A percentile compares a stretch with the other conserved stretches of the same genome.
These are phyloP conservation scores for Sander vitreus DNA, from an alignment of 2,113 vertebrate genomes.

Conservation along the genomic window DNA sequence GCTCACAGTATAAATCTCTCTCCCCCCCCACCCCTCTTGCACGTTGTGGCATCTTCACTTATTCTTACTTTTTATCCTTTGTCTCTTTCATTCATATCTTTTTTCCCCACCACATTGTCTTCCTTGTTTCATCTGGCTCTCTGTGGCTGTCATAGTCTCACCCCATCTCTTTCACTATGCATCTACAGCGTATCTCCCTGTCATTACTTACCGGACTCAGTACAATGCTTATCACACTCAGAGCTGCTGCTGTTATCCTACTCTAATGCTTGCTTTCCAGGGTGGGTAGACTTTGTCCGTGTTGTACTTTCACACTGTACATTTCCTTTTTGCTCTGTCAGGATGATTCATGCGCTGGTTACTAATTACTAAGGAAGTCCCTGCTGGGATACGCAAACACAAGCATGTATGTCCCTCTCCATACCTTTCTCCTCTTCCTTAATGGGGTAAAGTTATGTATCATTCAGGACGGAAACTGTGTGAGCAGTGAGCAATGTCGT, in stretches of 20 bases:
- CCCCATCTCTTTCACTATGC: constrained; percentile 7
- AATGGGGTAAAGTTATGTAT: constrained; percentile 14
- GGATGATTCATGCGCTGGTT: constrained; percentile 65
- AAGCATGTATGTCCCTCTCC: constrained; percentile 42
- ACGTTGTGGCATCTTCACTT: not conserved
- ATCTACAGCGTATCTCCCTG: not conserved
- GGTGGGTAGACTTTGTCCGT: constrained; percentile 16
- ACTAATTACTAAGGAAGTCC: constrained; percentile 59
- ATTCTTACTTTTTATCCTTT: not conserved
- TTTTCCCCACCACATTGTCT: not conserved
- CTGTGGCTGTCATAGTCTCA: constrained; percentile 1
- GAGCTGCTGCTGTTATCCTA: constrained; percentile 9
- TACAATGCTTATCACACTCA: constrained; percentile 7
- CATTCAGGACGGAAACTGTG: constrained; percentile 33
- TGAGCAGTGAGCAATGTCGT: constrained; percentile 8
- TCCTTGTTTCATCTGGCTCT: constrained; percentile 1
- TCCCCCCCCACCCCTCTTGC: not conserved
- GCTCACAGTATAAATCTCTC: not conserved
- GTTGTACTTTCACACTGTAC: constrained; percentile 54
- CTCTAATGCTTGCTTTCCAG: constrained; percentile 32
- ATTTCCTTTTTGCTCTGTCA: constrained; percentile 18
- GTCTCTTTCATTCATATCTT: not conserved
- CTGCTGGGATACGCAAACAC: constrained; percentile 51
- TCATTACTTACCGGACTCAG: not conserved
- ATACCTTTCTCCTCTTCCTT: constrained; percentile 21